Evolutionary conservation across 2,113 vertebrate genomes (phyloP), one percentile per base, ranked within the genome.

Genomic region (Elachura formosa): DNA sequence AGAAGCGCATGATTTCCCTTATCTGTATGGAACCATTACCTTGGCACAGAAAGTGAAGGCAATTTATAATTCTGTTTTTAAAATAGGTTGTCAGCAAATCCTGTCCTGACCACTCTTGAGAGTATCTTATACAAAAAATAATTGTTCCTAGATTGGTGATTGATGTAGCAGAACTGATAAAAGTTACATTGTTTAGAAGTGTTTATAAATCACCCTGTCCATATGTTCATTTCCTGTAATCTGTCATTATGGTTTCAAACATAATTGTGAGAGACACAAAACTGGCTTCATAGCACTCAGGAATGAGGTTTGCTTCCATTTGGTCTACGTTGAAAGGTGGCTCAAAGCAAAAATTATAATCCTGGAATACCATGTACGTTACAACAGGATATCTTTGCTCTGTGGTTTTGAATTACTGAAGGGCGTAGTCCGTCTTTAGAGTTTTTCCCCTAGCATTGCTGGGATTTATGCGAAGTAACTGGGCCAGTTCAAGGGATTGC

Each of bases 121-220:
- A 93, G 68, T 96, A 97, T 95, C 45, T 7, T 76, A 90, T 95
- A 86, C 89, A 97, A 96, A 91, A 96, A 96, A 95, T 89, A 95
- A 89, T 95, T 94, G 91, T 96, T 95, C 93, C 48, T 94, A 56
- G 76, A 76, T 95, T 78, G 71, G 86, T 96, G 97, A 96, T 97
- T 97, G 94, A 97, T 97, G 92, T 84, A 95, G 87, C 73, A 89
- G 92, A 92, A 94, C 86, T 96, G 96, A 97, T 97, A 97, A 94
- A 95, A 97, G 92, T 94, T 96, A 89, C 88, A 94, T 96, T 97
- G 96, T 97, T 97, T 94, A 33, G 92, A 92, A 73, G 73, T 91
- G 82, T 97, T 97, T 97, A 93, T 96, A 97, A 96, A 95, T 97
- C 95, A 95, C 93, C 54, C 93, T 95, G 95, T 95, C 96, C 71